Conservation (phyloP, 2,113 vertebrate species). For the Bambusicola thoracicus region DNA sequence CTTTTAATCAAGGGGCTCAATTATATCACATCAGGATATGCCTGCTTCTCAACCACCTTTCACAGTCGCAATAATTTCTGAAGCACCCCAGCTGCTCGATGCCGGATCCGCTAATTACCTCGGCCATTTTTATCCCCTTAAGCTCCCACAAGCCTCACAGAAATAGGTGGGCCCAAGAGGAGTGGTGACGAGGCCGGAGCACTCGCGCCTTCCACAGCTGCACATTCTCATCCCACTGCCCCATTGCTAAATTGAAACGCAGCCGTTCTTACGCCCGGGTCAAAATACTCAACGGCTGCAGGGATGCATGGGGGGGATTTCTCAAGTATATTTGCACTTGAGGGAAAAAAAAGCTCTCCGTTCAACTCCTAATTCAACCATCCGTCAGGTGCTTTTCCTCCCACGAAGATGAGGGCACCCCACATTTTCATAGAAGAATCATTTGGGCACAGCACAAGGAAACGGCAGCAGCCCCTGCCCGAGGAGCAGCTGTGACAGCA, state of each 20-base stretch:
- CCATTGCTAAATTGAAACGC: conserved; percentile 69
- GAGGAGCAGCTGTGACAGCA: neutral
- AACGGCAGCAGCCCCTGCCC: accelerated
- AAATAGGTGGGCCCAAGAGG: conserved; percentile 62
- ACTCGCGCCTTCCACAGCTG: conserved; percentile 53
- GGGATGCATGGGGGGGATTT: neutral
- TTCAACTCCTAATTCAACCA: neutral
- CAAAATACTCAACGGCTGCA: conserved; percentile 32
- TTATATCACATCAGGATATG: neutral
- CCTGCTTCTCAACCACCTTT: neutral
- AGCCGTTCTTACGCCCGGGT: conserved; percentile 34
- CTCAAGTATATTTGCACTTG: neutral
- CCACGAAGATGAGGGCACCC: neutral
- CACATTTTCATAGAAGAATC: neutral
- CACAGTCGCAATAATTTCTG: neutral
- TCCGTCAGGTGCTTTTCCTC: neutral
- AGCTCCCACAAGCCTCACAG: conserved; percentile 49
- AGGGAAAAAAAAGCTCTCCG: neutral
- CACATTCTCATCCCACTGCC: conserved; percentile 73
- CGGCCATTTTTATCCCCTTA: conserved; percentile 60
- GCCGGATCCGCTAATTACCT: conserved; percentile 36
- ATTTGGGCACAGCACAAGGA: neutral
- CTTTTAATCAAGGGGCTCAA: neutral
- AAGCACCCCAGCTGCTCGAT: neutral
- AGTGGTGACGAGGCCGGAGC: conserved; percentile 30